Evolutionary conservation across 1,140 invertebrate species (phyloP).

Genomic region (Orchestia grillus): DNA sequence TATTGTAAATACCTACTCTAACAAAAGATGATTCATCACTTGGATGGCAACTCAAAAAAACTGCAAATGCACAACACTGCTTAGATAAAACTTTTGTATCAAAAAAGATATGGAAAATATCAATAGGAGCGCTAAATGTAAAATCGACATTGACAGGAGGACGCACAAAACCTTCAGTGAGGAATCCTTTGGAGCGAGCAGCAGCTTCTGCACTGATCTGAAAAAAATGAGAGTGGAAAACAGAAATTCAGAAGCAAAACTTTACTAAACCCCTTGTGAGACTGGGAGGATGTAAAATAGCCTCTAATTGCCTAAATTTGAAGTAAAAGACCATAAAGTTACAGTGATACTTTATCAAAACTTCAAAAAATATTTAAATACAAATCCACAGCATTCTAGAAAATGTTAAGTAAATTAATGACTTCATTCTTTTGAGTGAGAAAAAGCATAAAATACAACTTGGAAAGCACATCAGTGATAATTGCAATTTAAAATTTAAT

Average conservation of each 20-base stretch:
- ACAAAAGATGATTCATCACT: constrained; percentile 16
- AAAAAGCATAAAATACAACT: no score
- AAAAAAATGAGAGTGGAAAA: neutral
- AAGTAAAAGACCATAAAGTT: neutral
- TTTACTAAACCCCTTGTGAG: neutral
- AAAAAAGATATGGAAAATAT: constrained; percentile 34
- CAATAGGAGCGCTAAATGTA: neutral
- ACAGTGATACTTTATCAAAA: neutral
- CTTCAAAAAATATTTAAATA: neutral
- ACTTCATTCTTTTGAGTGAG: no score
- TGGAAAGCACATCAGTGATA: no score
- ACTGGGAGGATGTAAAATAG: neutral
- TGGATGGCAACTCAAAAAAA: neutral
- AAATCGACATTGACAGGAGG: constrained; percentile 26
- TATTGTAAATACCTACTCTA: neutral
- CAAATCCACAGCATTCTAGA: neutral
- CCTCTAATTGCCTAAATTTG: neutral
- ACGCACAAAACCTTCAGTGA: constrained; percentile 34
- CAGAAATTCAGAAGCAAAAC: neutral
- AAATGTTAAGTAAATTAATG: no score
- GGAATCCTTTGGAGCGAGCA: neutral
- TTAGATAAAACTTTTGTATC: constrained; percentile 37
- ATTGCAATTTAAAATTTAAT: no score
- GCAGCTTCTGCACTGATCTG: neutral
- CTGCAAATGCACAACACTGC: constrained; percentile 31